phyloP scores from a whole-genome alignment of 1,140 invertebrate genomes.

The Thaumetopoea pityocampa region DNA sequence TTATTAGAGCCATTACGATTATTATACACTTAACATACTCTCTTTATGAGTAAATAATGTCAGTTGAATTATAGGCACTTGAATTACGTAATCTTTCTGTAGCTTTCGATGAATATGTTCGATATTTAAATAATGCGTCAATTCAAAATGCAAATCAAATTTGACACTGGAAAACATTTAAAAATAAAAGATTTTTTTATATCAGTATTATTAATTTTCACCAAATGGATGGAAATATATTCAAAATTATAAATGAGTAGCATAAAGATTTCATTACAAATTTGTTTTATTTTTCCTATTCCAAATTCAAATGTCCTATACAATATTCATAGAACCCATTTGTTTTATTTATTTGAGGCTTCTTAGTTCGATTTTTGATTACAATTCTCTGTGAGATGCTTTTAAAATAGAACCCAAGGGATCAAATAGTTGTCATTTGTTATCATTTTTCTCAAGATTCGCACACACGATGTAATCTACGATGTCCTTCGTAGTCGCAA shows the following conservation, averaged over 20 bases:
- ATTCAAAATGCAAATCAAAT: too few relatives aligned
- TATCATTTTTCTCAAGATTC: conserved; percentile 56
- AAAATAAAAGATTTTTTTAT: too few relatives aligned
- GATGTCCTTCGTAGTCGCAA: conserved; percentile 33
- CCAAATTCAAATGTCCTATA: too few relatives aligned
- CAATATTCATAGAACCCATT: too few relatives aligned
- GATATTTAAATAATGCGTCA: conserved; percentile 9
- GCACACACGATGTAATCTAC: conserved; percentile 50
- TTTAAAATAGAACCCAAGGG: conserved; percentile 55
- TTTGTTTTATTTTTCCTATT: too few relatives aligned
- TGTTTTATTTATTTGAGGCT: conserved; percentile 9
- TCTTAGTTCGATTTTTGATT: conserved; percentile 44
- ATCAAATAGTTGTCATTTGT: conserved; percentile 67
- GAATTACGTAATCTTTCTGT: conserved; percentile 1
- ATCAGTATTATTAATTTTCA: too few relatives aligned
- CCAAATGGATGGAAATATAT: too few relatives aligned
- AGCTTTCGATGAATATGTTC: neutral
- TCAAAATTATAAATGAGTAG: too few relatives aligned
- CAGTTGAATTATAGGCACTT: conserved; percentile 3
- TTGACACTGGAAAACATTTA: too few relatives aligned
- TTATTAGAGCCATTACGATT: conserved; percentile 49
- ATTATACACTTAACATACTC: conserved; percentile 30
- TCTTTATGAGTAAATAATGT: conserved; percentile 19
- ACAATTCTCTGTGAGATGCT: conserved; percentile 40
- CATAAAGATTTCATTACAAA: too few relatives aligned